Percentiles rank a stretch among this genome's conserved stretches.
Evolutionary conservation across 2,797 vertebrate genomes (phyloP).

Genomic region (Sebastes alutus): DNA sequence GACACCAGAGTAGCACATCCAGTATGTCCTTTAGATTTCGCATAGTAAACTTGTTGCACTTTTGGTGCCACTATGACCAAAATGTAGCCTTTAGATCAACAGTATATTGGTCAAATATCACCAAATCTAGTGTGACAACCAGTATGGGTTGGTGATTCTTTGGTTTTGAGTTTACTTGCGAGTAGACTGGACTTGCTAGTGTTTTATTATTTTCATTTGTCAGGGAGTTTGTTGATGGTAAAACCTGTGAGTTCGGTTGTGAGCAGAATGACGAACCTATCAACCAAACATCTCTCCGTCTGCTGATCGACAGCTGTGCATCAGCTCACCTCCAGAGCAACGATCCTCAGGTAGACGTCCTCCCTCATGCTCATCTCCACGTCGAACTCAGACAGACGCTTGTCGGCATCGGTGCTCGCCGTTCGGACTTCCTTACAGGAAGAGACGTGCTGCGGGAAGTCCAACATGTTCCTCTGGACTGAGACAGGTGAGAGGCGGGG

Average conservation of each 20-base stretch:
- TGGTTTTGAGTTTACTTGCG: not conserved
- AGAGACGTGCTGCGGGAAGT: constrained; percentile 96
- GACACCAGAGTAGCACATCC: not conserved
- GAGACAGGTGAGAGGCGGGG: not conserved
- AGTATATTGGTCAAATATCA: not conserved
- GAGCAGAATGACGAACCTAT: not conserved
- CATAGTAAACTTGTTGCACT: not conserved
- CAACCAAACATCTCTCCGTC: not conserved
- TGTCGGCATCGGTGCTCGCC: constrained; percentile 94
- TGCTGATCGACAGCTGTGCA: not conserved
- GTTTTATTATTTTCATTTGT: not conserved
- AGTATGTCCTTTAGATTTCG: not conserved
- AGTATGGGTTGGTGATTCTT: not conserved
- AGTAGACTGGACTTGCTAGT: not conserved
- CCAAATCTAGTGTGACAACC: not conserved
- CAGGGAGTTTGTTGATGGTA: not conserved
- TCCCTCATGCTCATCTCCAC: constrained; percentile 99
- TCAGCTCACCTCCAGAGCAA: constrained; percentile 89
- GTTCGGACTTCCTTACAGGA: constrained; percentile 87
- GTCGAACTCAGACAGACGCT: constrained; percentile 93
- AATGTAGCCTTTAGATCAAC: not conserved
- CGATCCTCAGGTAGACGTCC: constrained; percentile 93
- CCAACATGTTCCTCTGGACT: constrained; percentile 94
- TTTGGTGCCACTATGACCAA: not conserved
- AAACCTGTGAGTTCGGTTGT: not conserved